Percentiles rank a stretch among this genome's conserved stretches.
Conservation (phyloP, 2,888 invertebrate species). For the Patella depressa region DNA sequence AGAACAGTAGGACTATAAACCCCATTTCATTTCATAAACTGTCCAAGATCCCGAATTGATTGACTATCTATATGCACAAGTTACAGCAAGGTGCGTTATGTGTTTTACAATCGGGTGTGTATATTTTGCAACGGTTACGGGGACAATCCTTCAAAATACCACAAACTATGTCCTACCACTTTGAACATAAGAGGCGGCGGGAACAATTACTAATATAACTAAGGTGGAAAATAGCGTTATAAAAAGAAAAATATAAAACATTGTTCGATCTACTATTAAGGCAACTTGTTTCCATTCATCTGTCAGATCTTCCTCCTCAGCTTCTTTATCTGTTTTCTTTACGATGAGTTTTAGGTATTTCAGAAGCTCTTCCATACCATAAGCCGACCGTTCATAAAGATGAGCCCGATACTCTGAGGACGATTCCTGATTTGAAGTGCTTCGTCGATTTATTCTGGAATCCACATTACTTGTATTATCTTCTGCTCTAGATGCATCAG, state of each 20-base stretch:
- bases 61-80: too few species aligned
- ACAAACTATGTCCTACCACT: not conserved
- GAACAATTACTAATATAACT: constrained; percentile 60
- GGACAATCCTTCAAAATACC: too few species aligned
- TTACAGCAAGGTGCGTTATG: too few species aligned
- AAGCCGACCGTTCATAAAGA: constrained; percentile 31
- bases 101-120: too few species aligned
- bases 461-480: constrained; percentile 40
- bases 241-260: constrained; percentile 64
- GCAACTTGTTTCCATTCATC: constrained; percentile 69
- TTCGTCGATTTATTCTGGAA: constrained; percentile 31
- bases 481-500: constrained; percentile 19
- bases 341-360: constrained; percentile 60
- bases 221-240: constrained; percentile 58
- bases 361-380: constrained; percentile 60
- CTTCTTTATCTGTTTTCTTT: constrained; percentile 61
- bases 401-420: constrained; percentile 33
- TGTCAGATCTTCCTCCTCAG: constrained; percentile 55
- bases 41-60: too few species aligned
- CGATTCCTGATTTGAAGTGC: constrained; percentile 42
- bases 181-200: constrained; percentile 30
- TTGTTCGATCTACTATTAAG: constrained; percentile 61
- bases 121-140: too few species aligned
- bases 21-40: too few species aligned
- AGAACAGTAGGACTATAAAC: too few species aligned